A percentile compares a stretch with the other conserved stretches of the same genome.
phyloP scores from a whole-genome alignment of 2,888 invertebrate genomes.

The Pyrrhia umbra region DNA sequence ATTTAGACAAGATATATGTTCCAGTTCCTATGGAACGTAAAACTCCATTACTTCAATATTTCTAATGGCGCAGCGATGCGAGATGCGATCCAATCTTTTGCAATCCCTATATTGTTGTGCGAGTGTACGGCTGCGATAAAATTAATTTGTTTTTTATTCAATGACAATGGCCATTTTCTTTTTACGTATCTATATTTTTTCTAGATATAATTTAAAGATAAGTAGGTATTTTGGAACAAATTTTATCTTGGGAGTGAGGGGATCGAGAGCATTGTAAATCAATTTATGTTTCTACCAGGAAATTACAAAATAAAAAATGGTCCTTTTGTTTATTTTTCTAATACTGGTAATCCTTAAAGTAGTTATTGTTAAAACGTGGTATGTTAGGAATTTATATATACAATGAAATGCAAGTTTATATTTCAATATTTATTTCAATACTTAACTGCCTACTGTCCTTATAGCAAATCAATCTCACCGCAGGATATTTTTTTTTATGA shows the following conservation, averaged over 20 bases:
- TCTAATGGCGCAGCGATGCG: conserved; percentile 83
- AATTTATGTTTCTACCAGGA: too few species aligned
- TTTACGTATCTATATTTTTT: not conserved
- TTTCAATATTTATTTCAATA: too few species aligned
- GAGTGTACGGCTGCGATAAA: conserved; percentile 13
- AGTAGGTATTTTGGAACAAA: not conserved
- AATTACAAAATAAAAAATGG: not conserved
- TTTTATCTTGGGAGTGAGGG: not conserved
- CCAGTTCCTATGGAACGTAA: conserved; percentile 40
- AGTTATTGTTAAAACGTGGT: too few species aligned
- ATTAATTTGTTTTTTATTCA: conserved; percentile 14
- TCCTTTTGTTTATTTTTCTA: too few species aligned
- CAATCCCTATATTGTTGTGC: conserved; percentile 59
- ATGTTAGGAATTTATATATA: too few species aligned
- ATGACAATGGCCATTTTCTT: conserved; percentile 1
- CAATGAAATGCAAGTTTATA: too few species aligned
- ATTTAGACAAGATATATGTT: conserved; percentile 17
- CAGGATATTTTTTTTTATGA: not conserved
- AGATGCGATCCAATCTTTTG: conserved; percentile 79
- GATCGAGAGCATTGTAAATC: not conserved
- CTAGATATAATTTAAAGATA: conserved; percentile 15
- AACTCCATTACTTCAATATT: conserved; percentile 80
- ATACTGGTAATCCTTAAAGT: too few species aligned
- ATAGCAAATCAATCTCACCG: not conserved
- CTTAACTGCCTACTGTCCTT: not conserved